Evolutionary conservation across 2,113 vertebrate genomes (phyloP).

Genomic region (Rousettus leschenaultii): DNA sequence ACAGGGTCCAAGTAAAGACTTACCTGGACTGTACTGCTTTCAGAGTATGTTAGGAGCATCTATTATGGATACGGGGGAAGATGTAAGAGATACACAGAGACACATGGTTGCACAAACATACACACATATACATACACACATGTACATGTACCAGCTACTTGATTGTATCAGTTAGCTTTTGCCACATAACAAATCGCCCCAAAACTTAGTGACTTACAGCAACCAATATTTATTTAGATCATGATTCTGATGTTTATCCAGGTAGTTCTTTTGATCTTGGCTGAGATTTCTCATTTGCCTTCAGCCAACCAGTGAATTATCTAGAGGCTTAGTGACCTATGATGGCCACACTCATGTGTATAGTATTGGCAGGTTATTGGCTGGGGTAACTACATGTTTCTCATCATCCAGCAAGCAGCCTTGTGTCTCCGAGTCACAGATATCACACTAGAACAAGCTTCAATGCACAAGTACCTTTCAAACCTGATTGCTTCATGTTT

Average conservation of each 20-base stretch:
- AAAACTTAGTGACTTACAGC: constrained; percentile 15
- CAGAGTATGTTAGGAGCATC: not conserved
- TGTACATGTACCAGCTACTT: not conserved
- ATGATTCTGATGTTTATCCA: not conserved
- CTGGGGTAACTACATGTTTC: not conserved
- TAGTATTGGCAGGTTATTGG: not conserved
- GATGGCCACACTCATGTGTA: not conserved
- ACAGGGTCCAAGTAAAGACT: not conserved
- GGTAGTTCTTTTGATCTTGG: not conserved
- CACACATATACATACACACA: not conserved
- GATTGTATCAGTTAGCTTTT: not conserved
- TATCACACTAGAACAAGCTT: not conserved
- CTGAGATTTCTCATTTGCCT: constrained; percentile 26
- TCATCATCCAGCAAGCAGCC: not conserved
- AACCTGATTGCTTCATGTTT: not conserved
- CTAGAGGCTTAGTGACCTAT: not conserved
- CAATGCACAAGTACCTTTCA: not conserved
- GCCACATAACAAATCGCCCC: not conserved
- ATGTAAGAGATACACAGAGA: not conserved
- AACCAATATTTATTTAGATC: not conserved
- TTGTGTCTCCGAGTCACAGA: not conserved
- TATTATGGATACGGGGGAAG: not conserved
- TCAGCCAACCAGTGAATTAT: not conserved
- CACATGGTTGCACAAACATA: not conserved
- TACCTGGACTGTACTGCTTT: not conserved